phyloP scores from a whole-genome alignment of 2,888 invertebrate species.

The Nephrotoma guestfalica region DNA sequence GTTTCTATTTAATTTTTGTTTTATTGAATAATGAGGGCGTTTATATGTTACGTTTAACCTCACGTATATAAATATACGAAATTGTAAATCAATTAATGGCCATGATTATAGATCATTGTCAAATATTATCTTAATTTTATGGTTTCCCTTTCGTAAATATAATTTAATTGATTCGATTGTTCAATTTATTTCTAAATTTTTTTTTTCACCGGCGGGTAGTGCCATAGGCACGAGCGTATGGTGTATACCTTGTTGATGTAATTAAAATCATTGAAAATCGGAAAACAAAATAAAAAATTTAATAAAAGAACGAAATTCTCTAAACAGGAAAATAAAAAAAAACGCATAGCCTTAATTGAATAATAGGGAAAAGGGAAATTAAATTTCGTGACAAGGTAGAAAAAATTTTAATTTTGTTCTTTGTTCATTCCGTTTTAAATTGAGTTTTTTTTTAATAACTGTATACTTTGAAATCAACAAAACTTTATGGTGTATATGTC shows the following conservation, averaged over 20 bases:
- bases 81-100: not conserved
- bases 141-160: not conserved
- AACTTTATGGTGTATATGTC: not conserved
- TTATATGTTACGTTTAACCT: not conserved
- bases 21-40: not conserved
- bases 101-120: not conserved
- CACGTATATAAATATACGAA: not conserved
- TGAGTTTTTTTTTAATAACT: not conserved
- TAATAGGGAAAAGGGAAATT: not conserved
- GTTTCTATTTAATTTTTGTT: not conserved
- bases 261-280: not conserved
- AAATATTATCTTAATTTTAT: not conserved
- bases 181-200: not conserved
- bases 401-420: not conserved
- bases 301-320: not conserved
- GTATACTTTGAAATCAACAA: not conserved
- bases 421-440: not conserved
- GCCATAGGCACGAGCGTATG: too few species aligned
- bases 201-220: not conserved
- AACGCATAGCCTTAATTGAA: not conserved
- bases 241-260: not conserved
- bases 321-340: not conserved
- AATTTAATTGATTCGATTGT: not conserved
- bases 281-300: not conserved
- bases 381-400: not conserved